These are phyloP conservation scores for Oceanites oceanicus DNA, from an alignment of 2,113 vertebrate genomes.

Conservation along the genomic window DNA sequence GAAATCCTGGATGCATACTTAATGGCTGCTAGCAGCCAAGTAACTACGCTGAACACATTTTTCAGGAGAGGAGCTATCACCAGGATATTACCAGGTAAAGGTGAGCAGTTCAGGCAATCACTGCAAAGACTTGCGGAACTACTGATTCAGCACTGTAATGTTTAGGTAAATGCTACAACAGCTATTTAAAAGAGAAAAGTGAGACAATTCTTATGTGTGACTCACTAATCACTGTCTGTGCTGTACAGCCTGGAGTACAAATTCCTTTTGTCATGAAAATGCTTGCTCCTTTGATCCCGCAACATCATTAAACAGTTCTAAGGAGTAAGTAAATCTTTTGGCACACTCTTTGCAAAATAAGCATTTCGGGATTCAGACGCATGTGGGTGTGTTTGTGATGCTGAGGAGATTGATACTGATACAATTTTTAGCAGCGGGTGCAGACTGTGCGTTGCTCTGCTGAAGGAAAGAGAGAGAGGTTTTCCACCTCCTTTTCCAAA, in stretches of 20 bases:
- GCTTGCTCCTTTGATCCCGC: conserved; percentile 70
- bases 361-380: conserved; percentile 47
- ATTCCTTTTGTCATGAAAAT: conserved; percentile 74
- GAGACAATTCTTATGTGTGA: conserved; percentile 55
- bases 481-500: conserved; percentile 16
- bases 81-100: conserved; percentile 8
- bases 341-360: conserved; percentile 56
- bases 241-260: conserved; percentile 56
- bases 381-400: conserved; percentile 62
- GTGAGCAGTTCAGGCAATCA: conserved; percentile 4
- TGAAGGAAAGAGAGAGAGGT: not conserved
- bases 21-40: not conserved
- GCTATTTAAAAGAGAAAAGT: conserved; percentile 42
- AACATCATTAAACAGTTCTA: conserved; percentile 66
- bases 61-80: not conserved
- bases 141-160: conserved; percentile 37
- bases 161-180: conserved; percentile 63
- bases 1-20: not conserved
- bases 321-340: conserved; percentile 71
- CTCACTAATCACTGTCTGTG: conserved; percentile 73
- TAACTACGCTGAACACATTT: not conserved
- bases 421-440: conserved; percentile 57
- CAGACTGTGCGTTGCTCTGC: not conserved
- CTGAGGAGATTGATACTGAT: conserved; percentile 54
- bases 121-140: not conserved